Evolutionary conservation across 2,888 invertebrate genomes (phyloP).

Genomic region (Cheilosia vernalis): DNA sequence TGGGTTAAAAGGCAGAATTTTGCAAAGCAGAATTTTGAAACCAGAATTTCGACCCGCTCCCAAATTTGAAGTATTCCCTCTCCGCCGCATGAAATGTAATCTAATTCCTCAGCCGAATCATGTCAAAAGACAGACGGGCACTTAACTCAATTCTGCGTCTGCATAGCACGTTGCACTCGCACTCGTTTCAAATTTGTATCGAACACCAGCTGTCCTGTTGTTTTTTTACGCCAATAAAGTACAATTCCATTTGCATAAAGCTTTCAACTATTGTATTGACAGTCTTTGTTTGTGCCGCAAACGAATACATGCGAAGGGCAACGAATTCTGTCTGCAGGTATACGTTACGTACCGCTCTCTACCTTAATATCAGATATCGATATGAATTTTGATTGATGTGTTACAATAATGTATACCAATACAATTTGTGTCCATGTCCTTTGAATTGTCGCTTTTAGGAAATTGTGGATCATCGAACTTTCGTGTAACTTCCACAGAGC

Average conservation of each 20-base stretch:
- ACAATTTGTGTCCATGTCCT: constrained; percentile 45
- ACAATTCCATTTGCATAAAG: constrained; percentile 46
- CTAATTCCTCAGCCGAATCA: too few species aligned
- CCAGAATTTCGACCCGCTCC: too few species aligned
- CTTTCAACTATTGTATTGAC: constrained; percentile 22
- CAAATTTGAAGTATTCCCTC: too few species aligned
- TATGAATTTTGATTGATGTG: constrained; percentile 60
- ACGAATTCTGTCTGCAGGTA: too few species aligned
- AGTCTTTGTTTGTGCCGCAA: background rate
- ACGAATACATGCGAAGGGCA: background rate
- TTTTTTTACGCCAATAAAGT: constrained; percentile 24
- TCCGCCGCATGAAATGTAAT: too few species aligned
- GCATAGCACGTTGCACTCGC: background rate
- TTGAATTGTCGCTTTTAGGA: constrained; percentile 4
- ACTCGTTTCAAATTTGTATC: background rate
- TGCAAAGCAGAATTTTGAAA: too few species aligned
- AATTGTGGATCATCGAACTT: constrained; percentile 21
- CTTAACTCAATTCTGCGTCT: background rate
- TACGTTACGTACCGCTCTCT: too few species aligned
- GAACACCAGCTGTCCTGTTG: constrained; percentile 1
- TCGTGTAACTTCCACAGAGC: background rate
- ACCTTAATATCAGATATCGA: constrained; percentile 6
- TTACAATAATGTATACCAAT: constrained; percentile 48
- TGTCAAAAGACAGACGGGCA: too few species aligned
- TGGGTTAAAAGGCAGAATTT: too few species aligned